A percentile compares a stretch with the other conserved stretches of the same genome.
These are phyloP conservation scores for Apamea anceps DNA, from an alignment of 2,888 invertebrate genomes.

Conservation along the genomic window DNA sequence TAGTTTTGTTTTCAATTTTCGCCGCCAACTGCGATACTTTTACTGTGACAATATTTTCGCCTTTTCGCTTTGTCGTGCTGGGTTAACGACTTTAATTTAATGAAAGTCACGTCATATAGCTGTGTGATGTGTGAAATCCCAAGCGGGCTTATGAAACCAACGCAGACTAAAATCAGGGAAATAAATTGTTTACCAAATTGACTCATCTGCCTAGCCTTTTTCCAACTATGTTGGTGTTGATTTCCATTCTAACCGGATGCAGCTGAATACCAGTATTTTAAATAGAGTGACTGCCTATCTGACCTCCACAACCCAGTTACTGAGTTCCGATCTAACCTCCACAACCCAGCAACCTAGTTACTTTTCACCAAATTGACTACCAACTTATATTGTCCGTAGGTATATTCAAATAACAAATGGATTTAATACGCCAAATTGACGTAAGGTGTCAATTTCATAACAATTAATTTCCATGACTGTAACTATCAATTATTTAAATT, in stretches of 20 bases:
- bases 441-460: not conserved
- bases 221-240: too few species aligned
- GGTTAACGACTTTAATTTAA: slow-evolving; percentile 36
- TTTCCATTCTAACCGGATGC: too few species aligned
- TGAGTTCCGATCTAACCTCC: too few species aligned
- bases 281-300: too few species aligned
- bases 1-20: slow-evolving; percentile 54
- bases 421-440: not conserved
- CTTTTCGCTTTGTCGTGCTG: slow-evolving; percentile 26
- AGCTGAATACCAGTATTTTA: too few species aligned
- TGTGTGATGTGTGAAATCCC: not conserved
- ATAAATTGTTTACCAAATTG: not conserved
- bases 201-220: too few species aligned
- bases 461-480: not conserved
- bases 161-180: not conserved
- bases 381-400: not conserved
- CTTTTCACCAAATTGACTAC: not conserved
- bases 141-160: not conserved
- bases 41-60: slow-evolving; percentile 25
- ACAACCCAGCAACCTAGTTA: too few species aligned
- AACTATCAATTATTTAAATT: not conserved
- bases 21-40: slow-evolving; percentile 24
- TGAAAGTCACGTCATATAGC: slow-evolving; percentile 13
- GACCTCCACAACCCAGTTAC: too few species aligned
- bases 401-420: not conserved